Base-by-base conservation (phyloP, 2,113 vertebrate genomes). In the Platichthys flesus region DNA sequence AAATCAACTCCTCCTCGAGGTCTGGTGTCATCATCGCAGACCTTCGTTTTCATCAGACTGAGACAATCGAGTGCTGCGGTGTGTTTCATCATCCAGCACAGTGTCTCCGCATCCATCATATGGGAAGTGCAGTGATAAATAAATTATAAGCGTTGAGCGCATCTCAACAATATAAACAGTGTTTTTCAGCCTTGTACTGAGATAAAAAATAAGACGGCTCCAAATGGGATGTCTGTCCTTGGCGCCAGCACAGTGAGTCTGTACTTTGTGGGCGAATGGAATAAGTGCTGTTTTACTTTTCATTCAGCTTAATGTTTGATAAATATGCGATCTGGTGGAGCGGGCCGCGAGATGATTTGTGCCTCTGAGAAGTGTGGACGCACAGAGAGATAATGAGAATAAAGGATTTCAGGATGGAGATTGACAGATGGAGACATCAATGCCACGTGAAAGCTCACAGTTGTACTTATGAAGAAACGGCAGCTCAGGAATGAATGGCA, bases 221-320 rank as follows among this genome's bases (percentile, higher is more conserved):
- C 71, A 83, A 79, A 67, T 67, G 40, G 77, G 63, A 84, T 81
- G 69, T 63, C 51, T 82, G 67, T 82, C 47, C 5, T 85, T 89
- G 83, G 78, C 80, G 74, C 66, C 37, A 65, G 59, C 23, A 47
- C 52, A 49, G 18, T 3, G 47, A 74, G 42, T 62, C 37, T 31
- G 31, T 31, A 31, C 31, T 69, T 58, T 76, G 73, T 80, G 47
- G 64, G 35, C 16, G 40, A 56, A 56, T 42, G 55, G 54, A 55
- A 35, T 63, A 62, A 64, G 47, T 24, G 14, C 9, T 71, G 62
- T 70, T 85, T 78, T 21, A 26, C 63, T 81, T 82, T 77, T 74
- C 64, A 64, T 70, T 72, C 2, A 9, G 56, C 10, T 78, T 23
- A 8, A 21, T n/a, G 13, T 35, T 26, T 74, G 15, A 76, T 80